phyloP scores from a whole-genome alignment of 2,888 invertebrate species.

The Beris chalybata region DNA sequence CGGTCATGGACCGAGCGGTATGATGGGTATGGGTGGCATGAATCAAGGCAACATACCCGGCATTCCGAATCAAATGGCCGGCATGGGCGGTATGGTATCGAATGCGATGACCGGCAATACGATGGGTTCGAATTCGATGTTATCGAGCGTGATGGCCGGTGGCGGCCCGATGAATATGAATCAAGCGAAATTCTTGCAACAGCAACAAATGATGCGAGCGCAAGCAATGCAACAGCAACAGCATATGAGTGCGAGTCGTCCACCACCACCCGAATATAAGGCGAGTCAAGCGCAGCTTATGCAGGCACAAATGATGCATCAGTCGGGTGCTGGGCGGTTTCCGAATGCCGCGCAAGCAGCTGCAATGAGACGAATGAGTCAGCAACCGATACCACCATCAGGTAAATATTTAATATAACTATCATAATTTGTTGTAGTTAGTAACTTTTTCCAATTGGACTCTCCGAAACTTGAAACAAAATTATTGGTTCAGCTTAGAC shows the following conservation, averaged over 20 bases:
- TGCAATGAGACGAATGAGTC: constrained; percentile 66
- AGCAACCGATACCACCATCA: constrained; percentile 71
- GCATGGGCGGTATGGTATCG: constrained; percentile 34
- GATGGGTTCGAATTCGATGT: constrained; percentile 42
- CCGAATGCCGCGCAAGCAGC: constrained; percentile 60
- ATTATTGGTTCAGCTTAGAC: too few species aligned
- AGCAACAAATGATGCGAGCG: constrained; percentile 65
- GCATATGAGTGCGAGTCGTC: constrained; percentile 62
- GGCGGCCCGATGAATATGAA: constrained; percentile 49
- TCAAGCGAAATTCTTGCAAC: constrained; percentile 70
- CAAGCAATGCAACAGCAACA: constrained; percentile 58
- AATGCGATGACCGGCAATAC: constrained; percentile 50
- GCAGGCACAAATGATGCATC: constrained; percentile 62
- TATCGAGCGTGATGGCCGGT: constrained; percentile 39
- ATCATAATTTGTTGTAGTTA: not conserved
- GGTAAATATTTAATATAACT: constrained; percentile 55
- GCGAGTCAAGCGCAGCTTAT: constrained; percentile 58
- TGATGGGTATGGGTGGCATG: constrained; percentile 38
- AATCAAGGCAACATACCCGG: constrained; percentile 38
- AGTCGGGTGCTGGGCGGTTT: constrained; percentile 57
- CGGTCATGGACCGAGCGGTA: constrained; percentile 40
- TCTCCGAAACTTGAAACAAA: too few species aligned
- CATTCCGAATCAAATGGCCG: constrained; percentile 41
- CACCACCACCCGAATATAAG: constrained; percentile 87
- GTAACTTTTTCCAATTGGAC: too few species aligned